A percentile compares a stretch with the other conserved stretches of the same genome.
phyloP scores from a whole-genome alignment of 2,113 vertebrate species.

The Ptychochromis oligacanthus region DNA sequence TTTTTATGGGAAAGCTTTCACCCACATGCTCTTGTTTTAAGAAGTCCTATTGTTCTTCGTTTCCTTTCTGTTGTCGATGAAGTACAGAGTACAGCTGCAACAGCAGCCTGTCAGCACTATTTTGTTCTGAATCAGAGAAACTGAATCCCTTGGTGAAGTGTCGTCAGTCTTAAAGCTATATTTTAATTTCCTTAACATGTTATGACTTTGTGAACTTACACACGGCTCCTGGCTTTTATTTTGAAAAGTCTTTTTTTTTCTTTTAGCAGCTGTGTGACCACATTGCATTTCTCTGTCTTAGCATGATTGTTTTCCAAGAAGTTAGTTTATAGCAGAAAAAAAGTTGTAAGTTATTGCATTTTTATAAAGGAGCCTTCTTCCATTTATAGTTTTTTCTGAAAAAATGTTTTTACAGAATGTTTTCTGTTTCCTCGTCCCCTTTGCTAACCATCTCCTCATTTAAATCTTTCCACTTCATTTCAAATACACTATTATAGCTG shows the following conservation, averaged over 20 bases:
- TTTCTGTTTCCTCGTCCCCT: background rate
- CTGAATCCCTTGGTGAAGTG: slow-evolving; percentile 5
- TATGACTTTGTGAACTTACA: slow-evolving; percentile 1
- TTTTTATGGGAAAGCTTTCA: slow-evolving; percentile 48
- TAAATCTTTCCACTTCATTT: slow-evolving; percentile 32
- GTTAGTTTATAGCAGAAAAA: slow-evolving; percentile 4
- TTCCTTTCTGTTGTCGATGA: slow-evolving; percentile 49
- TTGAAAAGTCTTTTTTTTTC: background rate
- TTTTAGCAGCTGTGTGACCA: slow-evolving; percentile 23
- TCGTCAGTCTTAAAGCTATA: slow-evolving; percentile 30
- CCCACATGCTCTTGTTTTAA: slow-evolving; percentile 50
- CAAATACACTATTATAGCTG: slow-evolving; percentile 25
- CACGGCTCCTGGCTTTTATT: background rate
- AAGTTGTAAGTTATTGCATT: background rate
- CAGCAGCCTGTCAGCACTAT: slow-evolving; percentile 41
- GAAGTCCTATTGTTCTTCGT: slow-evolving; percentile 46
- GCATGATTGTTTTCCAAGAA: slow-evolving; percentile 9
- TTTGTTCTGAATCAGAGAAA: slow-evolving; percentile 43
- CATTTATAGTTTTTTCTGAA: background rate
- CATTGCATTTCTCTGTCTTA: background rate
- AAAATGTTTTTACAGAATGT: background rate
- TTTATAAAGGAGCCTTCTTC: slow-evolving; percentile 8
- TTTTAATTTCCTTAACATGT: slow-evolving; percentile 11
- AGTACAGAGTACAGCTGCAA: slow-evolving; percentile 33
- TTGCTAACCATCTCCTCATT: background rate